Conservation (phyloP, 2,888 invertebrate genomes). For the Prosopocoilus inquinatus region DNA sequence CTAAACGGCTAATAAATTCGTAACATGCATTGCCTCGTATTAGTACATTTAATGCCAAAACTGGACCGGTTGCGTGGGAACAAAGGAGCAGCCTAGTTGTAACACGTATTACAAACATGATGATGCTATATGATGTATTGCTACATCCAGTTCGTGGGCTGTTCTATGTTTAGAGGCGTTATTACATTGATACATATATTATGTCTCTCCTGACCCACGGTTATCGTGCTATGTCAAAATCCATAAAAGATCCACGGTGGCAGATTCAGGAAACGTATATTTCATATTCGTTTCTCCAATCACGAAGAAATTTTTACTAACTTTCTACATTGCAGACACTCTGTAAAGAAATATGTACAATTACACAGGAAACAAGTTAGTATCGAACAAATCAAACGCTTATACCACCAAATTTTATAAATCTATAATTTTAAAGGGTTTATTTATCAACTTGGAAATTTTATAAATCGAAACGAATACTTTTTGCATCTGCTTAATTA, state of each 20-base stretch:
- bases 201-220: constrained; percentile 35
- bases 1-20: background rate
- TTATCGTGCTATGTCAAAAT: constrained; percentile 35
- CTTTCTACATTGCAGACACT: background rate
- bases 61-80: constrained; percentile 10
- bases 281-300: constrained; percentile 24
- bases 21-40: background rate
- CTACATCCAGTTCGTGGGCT: constrained; percentile 34
- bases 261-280: constrained; percentile 31
- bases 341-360: background rate
- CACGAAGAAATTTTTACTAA: constrained; percentile 10
- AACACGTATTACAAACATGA: constrained; percentile 33
- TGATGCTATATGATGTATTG: constrained; percentile 34
- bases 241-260: constrained; percentile 20
- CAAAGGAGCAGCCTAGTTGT: constrained; percentile 26
- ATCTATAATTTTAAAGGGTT: background rate
- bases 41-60: constrained; percentile 8
- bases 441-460: no score
- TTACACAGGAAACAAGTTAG: background rate
- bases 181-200: constrained; percentile 38
- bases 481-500: no score
- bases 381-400: background rate
- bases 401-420: background rate
- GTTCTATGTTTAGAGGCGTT: constrained; percentile 35
- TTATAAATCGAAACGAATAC: no score